Evolutionary conservation across 2,888 invertebrate genomes (phyloP), one percentile per base, ranked within the genome.

Genomic region (Marasmarcha lunaedactyla): DNA sequence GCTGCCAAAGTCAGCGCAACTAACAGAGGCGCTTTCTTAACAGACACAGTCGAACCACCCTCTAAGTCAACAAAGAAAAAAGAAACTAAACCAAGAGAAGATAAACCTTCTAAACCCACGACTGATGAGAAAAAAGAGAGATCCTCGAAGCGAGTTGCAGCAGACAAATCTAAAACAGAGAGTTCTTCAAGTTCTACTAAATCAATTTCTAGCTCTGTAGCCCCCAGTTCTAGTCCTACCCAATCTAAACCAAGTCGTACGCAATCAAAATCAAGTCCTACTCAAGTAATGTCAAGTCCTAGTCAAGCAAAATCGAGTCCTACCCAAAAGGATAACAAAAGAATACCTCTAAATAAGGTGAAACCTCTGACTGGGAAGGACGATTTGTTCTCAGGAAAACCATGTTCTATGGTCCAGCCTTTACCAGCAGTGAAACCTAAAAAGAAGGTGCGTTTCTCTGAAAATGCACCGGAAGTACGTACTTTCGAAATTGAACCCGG

Each of bases 21-120:
- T 20, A 87, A 86, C 48, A 76, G 88, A 20, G 86, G 86, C 0
- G 86, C 85, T 30, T 87, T 87, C 52, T 64, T 89, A 35, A 71
- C 70, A 13, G 71, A 77, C 51, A 41, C 51, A 33, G 51, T 50
- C 27, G 50, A 62, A 49, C 47, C 48, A 37, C 47, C 56, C 42
- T 57, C 61, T 1, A 64, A 66, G 49, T 60, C 67, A 40, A 62
- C 53, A 15, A 63, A 64, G 42, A 57, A 54, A 51, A 68, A 61
- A 44, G 51, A 49, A 26, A 54, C 45, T 25, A 46, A 49, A 36
- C 38, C 38, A 30, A 46, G 42, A 39, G 49, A 45, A 44, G 35
- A 20, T 41, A 54, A 45, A 35, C n/a, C n/a, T n/a, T 43, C 46
- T 20, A 51, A 47, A 43, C 30, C 14, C 14, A 14, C 14, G 2